Conservation (phyloP, 1,140 invertebrate genomes). For the Zophobas atratus region DNA sequence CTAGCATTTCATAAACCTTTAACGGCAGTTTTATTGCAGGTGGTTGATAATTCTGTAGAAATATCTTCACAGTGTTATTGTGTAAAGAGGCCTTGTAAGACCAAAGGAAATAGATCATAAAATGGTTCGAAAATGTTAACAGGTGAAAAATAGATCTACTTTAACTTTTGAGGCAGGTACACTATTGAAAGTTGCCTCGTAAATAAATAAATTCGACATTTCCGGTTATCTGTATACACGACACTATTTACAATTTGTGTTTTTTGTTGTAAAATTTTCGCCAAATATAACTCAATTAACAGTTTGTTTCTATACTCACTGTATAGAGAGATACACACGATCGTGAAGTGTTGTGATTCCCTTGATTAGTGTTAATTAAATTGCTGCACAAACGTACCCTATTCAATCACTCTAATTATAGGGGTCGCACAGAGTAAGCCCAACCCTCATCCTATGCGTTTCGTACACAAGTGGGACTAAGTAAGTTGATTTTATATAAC, state of each 20-base stretch:
- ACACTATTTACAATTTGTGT: background rate
- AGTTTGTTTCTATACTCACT: too few species aligned
- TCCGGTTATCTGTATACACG: conserved; percentile 5
- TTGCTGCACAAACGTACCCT: background rate
- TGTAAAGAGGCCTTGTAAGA: background rate
- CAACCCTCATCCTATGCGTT: conserved; percentile 40
- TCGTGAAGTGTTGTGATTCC: too few species aligned
- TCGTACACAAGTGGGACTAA: conserved; percentile 40
- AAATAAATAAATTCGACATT: conserved; percentile 2
- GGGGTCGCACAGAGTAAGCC: conserved; percentile 28
- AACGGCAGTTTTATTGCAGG: too few species aligned
- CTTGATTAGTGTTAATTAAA: conserved; percentile 5
- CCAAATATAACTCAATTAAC: too few species aligned
- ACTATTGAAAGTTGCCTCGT: conserved; percentile 1
- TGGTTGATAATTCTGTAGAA: too few species aligned
- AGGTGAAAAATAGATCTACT: conserved; percentile 28
- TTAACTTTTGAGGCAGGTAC: conserved; percentile 1
- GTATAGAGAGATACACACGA: too few species aligned
- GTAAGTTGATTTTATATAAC: conserved; percentile 43
- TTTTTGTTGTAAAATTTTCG: background rate
- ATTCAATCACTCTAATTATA: conserved; percentile 37
- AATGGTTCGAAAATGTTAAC: conserved; percentile 21
- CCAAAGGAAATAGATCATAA: conserved; percentile 24
- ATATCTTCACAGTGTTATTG: background rate
- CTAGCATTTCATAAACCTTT: too few species aligned